Conservation (phyloP, 1,140 invertebrate species). For the Pentalonia nigronervosa region DNA sequence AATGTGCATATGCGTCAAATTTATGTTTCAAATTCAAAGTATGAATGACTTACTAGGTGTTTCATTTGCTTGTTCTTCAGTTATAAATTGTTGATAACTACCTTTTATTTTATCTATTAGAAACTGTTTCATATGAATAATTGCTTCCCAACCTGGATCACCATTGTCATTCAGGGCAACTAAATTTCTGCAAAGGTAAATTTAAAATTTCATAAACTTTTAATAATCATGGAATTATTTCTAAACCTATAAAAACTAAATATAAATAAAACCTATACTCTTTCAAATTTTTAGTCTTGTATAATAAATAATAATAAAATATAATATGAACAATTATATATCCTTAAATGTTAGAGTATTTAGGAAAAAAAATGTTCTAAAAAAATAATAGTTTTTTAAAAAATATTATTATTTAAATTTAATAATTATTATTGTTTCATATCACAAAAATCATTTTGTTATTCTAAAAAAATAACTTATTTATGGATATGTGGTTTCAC, state of each 20-base stretch:
- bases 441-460: background rate
- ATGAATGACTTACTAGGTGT: constrained; percentile 25
- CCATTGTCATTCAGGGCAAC: constrained; percentile 71
- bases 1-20: background rate
- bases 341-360: background rate
- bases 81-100: constrained; percentile 66
- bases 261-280: background rate
- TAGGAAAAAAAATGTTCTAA: background rate
- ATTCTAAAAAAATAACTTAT: background rate
- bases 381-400: background rate
- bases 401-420: background rate
- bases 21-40: no score
- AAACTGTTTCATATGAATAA: constrained; percentile 81
- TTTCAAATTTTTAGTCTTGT: background rate
- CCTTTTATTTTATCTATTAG: constrained; percentile 73
- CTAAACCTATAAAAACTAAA: background rate
- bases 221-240: background rate
- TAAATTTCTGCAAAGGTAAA: constrained; percentile 66
- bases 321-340: background rate
- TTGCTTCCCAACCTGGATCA: constrained; percentile 93
- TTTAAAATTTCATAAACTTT: background rate
- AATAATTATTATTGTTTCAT: background rate
- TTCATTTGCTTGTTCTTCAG: constrained; percentile 59
- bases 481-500: no score
- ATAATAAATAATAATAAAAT: background rate